Conservation (phyloP, 2,888 invertebrate species). For the Reticulitermes lucifugus region DNA sequence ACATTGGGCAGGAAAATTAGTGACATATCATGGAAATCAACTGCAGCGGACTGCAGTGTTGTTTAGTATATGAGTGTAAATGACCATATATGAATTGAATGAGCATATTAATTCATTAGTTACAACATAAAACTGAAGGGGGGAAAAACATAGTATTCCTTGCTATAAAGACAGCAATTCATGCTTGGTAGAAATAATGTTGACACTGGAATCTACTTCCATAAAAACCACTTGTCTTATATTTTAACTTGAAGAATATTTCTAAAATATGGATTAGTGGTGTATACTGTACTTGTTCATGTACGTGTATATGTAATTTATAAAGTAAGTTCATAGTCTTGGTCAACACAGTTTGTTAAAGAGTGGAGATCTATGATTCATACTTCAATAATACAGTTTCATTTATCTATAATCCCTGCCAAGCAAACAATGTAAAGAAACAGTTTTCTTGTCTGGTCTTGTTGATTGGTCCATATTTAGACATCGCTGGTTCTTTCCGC, state of each 20-base stretch:
- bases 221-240: not conserved
- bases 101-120: no score
- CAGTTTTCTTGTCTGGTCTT: not conserved
- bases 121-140: no score
- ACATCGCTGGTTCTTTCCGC: slow-evolving; percentile 36
- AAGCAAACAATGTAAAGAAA: not conserved
- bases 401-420: not conserved
- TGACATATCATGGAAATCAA: no score
- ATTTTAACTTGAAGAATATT: not conserved
- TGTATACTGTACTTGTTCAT: not conserved
- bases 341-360: not conserved
- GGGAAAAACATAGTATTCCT: no score
- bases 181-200: not conserved
- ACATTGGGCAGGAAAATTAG: no score
- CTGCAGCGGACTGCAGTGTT: no score
- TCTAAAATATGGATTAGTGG: not conserved
- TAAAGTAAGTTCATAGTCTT: not conserved
- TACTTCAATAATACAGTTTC: not conserved
- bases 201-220: not conserved
- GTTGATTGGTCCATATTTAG: not conserved
- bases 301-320: not conserved
- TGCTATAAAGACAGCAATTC: not conserved
- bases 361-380: not conserved
- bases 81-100: no score
- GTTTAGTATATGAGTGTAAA: no score